These are phyloP conservation scores for Drosophila elegans DNA, from an alignment of 1,140 invertebrate species.

Conservation along the genomic window DNA sequence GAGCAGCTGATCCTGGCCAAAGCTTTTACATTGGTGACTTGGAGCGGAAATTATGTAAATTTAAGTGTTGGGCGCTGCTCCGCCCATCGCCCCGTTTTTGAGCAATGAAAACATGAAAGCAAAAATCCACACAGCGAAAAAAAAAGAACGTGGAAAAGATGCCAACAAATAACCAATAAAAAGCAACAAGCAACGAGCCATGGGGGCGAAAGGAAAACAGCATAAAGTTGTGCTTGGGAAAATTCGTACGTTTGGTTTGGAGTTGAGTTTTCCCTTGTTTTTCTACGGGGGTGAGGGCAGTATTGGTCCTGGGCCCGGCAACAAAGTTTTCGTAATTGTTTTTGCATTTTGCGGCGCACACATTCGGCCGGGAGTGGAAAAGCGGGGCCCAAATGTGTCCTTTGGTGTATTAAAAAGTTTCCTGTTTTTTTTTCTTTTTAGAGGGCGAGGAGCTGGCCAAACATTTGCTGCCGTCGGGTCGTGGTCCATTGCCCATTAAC, in stretches of 20 bases:
- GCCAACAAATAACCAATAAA: constrained; percentile 66
- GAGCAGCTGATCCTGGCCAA: constrained; percentile 69
- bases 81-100: constrained; percentile 56
- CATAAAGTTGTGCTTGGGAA: constrained; percentile 71
- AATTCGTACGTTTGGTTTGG: constrained; percentile 72
- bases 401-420: constrained; percentile 83
- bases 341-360: constrained; percentile 75
- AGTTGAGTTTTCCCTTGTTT: constrained; percentile 59
- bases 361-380: constrained; percentile 32
- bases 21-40: constrained; percentile 77
- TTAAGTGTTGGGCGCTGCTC: constrained; percentile 66
- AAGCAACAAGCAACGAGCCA: constrained; percentile 69
- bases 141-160: constrained; percentile 43
- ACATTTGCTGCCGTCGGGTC: constrained; percentile 19
- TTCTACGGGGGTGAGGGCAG: background rate
- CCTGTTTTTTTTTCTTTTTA: constrained; percentile 28
- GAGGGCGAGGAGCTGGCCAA: constrained; percentile 22
- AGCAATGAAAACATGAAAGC: constrained; percentile 82
- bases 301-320: constrained; percentile 10
- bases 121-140: constrained; percentile 59
- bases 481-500: constrained; percentile 79
- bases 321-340: constrained; percentile 82
- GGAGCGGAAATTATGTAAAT: constrained; percentile 82
- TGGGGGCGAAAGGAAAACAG: constrained; percentile 41
- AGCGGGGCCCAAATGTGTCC: constrained; percentile 75